Base-by-base conservation (phyloP, 2,797 vertebrate species). In the Poeciliopsis presidionis region DNA sequence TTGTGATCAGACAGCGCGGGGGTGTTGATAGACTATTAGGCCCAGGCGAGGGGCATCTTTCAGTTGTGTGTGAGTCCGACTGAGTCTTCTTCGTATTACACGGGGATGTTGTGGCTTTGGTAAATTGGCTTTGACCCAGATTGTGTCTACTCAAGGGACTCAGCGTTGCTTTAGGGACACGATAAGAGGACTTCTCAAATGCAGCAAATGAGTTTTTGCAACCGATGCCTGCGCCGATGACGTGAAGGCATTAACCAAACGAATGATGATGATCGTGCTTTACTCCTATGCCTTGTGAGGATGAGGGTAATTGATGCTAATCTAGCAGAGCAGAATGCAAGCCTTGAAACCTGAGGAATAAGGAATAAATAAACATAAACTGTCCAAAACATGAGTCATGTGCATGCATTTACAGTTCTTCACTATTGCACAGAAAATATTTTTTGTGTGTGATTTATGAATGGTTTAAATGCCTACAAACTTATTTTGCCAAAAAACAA, bases 21-120 rank as follows among this genome's bases (percentile, higher is more conserved):
- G 88, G 81, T 83, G 84, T 85, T 91, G 89, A 91, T 88, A 86
- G 86, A 90, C 80, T 87, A 84, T 91, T 73, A 87, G 77, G 84
- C 25, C 33, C 47, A 47, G 65, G 73, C 51, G 80, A 77, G 65
- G 79, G 36, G 77, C 65, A 83, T 86, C 74, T 79, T 74, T 87
- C 76, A 77, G 69, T 84, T 76, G 73, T 47, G 78, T 22, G 77
- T 74, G 74, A 82, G 69, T 70, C 41, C 77, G 86, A 87, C 81
- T 73, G 45, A 75, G 49, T 84, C 78, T 87, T 85, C 84, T 88
- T 91, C 86, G 81, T 84, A 71, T 91, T 89, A 90, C 88, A 90
- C n/a, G 80, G 47, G 77, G 83, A 82, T 75, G 72, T 43, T 51
- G 79, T 72, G 75, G 78, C 80, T 83, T 57, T 46, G 41, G 77